Base-by-base conservation (phyloP, 2,113 vertebrate genomes). In the Pygoscelis adeliae region DNA sequence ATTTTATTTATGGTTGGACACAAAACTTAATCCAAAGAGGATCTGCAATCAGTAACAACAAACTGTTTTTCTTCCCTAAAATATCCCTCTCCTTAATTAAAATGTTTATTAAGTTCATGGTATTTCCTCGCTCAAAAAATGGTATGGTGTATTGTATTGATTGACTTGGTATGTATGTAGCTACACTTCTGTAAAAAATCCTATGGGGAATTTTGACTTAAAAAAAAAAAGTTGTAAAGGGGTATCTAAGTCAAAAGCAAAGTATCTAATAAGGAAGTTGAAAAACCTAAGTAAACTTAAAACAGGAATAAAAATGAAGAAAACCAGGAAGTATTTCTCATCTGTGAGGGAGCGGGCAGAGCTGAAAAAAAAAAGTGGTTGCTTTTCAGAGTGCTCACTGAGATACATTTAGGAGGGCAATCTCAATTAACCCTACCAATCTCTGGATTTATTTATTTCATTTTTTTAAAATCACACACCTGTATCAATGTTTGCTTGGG, bases 241-340 rank as follows among this genome's bases (percentile, higher is more conserved):
- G 25, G 15, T 70, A 13, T 61, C 18, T 58, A 66, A 77, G 50
- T 32, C 69, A 58, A 40, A 80, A 66, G 44, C 38, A 9, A 79
- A 82, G 17, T 84, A n/a, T 55, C 52, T 87, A 59, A 72, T 22
- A 40, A 87, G 56, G 83, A 95, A 92, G 61, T 36, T 46, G 44
- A 72, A 88, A 95, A 92, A 47, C 23, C 11, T 29, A 62, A n/a
- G 27, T 78, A 74, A 88, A 74, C 30, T 93, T 87, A 58, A 87
- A 91, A 78, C 16, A 49, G 87, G 46, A 74, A 87, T 94, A 72
- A 93, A 87, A 90, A 85, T 55, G 17, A 91, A 91, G 58, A 84
- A 91, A 93, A 93, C 12, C 29, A 89, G 83, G 81, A 96, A 95
- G 56, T 26, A 3, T 63, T 87, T 94, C 25, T 84, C 2, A 1